Evolutionary conservation across 2,888 invertebrate species (phyloP), one percentile per base, ranked within the genome.

Genomic region (Caenorhabditis japonica): DNA sequence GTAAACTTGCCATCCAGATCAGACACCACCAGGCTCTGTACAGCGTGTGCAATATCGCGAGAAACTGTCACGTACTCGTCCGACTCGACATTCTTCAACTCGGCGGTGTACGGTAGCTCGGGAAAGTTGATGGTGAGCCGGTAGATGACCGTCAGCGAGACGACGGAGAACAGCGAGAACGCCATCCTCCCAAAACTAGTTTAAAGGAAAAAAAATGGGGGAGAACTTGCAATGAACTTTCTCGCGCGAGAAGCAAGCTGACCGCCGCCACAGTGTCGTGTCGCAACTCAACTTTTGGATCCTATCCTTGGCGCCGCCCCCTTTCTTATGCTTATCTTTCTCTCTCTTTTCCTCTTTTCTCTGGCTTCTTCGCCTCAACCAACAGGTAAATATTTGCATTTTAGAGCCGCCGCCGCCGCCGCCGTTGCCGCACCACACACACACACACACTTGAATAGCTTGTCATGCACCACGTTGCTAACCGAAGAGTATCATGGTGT

Each of bases 61-160:
- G 81, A 60, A 13, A 76, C 79, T 3, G 59, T 64, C 33, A 75
- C 30, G 46, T 79, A 86, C 49, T 83, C 83, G 12, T 75, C 71
- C 3, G 78, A 78, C 17, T 77, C 77, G 17, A 74, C 66, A 43
- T 75, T 62, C 10, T 80, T 66, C 30, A 86, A 73, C 38, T 81
- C 77, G n/a, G 74, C 30, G 7, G 85, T 84, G 64, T 84, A 86
- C 38, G 86, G 85, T 44, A 85, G 69, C 49, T 85, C 82, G 36
- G 86, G 85, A 19, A 86, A 77, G 70, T 86, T 86, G 52, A 86
- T 58, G 30, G 84, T 80, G 46, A 85, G 49, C 25, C 84, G 83
- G 64, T 85, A 85, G 60, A 85, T 69, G 61, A 83, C 75, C 49
- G 83, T 68, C 21, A 84, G 66, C 10, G 82, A 76, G 36, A 81